Evolutionary conservation across 2,113 vertebrate species (phyloP), one percentile per base, ranked within the genome.

Genomic region (Syrrhaptes paradoxus): DNA sequence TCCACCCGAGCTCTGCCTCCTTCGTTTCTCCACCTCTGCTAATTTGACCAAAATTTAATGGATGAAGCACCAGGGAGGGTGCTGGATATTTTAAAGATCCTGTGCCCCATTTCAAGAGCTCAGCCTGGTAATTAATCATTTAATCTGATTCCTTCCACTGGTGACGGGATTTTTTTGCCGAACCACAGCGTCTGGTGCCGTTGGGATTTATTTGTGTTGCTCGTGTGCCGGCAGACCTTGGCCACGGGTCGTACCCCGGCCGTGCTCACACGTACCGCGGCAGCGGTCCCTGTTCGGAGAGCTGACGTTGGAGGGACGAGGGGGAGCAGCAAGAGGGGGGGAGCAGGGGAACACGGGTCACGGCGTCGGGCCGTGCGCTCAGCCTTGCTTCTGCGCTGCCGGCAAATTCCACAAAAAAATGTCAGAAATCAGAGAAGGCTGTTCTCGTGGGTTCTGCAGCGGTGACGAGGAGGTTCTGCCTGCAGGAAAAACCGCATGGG

Each of bases 21-120:
- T 93, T 94, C 85, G 61, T 89, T 95, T 76, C 76, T 91, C 90
- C 91, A 68, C 36, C 34, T 68, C 79, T 63, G 74, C 67, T 62
- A 83, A 89, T 93, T 89, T 96, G 87, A 76, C 85, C 81, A 65
- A 84, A 86, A 89, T 80, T 76, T 79, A 75, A 86, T 59, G 79
- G 76, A 52, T 86, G 63, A 79, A 88, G 67, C 41, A 55, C 16
- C n/a, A 26, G 54, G 58, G 32, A 70, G 45, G 21, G 38, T 22
- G n/a, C 17, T 63, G 55, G 74, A 24, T 73, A 7, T 75, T 68
- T 58, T 34, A 32, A 34, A 83, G 43, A 31, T 28, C 6, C 21
- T 29, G 24, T 38, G 65, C 52, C 59, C 12, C 26, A 21, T 74
- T 63, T 78, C 66, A 73, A 73, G 46, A 34, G 26, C 83, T 90